Evolutionary conservation across 1,140 invertebrate species (phyloP).

Genomic region (Asbolus verrucosus): DNA sequence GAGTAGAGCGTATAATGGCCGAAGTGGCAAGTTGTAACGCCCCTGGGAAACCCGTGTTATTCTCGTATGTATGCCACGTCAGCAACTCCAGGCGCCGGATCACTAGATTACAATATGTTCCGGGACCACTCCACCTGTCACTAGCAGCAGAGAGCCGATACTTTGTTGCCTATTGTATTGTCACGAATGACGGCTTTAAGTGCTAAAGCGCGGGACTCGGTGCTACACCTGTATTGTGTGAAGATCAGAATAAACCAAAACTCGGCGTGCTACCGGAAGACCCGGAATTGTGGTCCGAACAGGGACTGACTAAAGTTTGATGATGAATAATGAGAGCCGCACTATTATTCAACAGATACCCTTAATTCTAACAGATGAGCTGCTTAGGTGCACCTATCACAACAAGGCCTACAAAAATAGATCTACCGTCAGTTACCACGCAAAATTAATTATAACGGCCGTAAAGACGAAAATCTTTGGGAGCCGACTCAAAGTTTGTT

Average conservation of each 20-base stretch:
- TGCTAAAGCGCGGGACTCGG: conserved; percentile 20
- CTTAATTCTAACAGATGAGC: neutral
- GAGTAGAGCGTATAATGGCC: conserved; percentile 41
- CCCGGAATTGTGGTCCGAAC: neutral
- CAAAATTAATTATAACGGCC: neutral
- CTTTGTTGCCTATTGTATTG: conserved; percentile 43
- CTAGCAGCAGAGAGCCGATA: conserved; percentile 33
- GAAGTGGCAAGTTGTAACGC: conserved; percentile 42
- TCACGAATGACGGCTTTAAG: conserved; percentile 37
- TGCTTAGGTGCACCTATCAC: neutral
- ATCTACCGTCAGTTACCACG: neutral
- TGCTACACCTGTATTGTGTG: conserved; percentile 37
- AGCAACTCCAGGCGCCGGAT: conserved; percentile 41
- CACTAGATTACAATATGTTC: conserved; percentile 47
- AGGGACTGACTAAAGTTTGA: conserved; percentile 1
- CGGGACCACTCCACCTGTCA: conserved; percentile 45
- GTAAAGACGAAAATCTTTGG: too few relatives aligned
- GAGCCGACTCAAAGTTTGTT: too few relatives aligned
- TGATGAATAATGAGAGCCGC: neutral
- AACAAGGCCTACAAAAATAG: neutral
- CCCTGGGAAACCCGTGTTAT: conserved; percentile 39
- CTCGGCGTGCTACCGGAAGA: conserved; percentile 1
- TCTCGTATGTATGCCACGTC: conserved; percentile 44
- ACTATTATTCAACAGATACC: conserved; percentile 12
- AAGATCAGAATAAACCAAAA: conserved; percentile 13